phyloP scores from a whole-genome alignment of 2,113 vertebrate genomes.

The Mola mola region DNA sequence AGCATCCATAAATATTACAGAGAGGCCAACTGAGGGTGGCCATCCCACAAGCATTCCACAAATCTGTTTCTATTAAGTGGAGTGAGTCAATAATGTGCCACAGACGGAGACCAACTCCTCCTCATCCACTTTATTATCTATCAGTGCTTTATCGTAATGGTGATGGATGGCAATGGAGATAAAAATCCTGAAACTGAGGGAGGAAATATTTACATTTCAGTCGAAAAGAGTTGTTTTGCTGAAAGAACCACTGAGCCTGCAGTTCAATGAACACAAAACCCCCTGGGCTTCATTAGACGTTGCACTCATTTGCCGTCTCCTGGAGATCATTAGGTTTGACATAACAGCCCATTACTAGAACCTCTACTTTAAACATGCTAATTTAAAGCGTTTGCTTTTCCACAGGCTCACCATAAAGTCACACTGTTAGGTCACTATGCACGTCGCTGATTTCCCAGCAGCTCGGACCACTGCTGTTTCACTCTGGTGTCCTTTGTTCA shows the following conservation, averaged over 20 bases:
- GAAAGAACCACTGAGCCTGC: no score
- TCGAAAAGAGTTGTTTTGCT: constrained; percentile 33
- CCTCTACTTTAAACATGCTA: background rate
- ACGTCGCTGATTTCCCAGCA: no score
- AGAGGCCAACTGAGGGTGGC: constrained; percentile 71
- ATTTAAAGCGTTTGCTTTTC: constrained; percentile 13
- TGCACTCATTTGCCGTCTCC: constrained; percentile 19
- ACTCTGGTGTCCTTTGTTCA: no score
- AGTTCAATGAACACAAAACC: constrained; percentile 2
- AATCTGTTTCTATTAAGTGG: constrained; percentile 74
- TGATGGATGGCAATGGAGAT: constrained; percentile 34
- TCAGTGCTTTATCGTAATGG: constrained; percentile 33
- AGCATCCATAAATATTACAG: constrained; percentile 73
- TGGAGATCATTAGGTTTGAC: no score
- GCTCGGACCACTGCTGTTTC: no score
- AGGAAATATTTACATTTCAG: constrained; percentile 40
- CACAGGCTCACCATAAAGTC: no score
- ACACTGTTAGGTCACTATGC: no score
- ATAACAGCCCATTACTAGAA: background rate
- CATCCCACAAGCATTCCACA: constrained; percentile 77
- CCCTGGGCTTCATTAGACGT: constrained; percentile 13
- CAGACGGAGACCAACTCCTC: constrained; percentile 41
- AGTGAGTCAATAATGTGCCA: constrained; percentile 40
- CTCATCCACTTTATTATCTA: constrained; percentile 33
- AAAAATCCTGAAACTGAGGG: constrained; percentile 26